Evolutionary conservation across 2,888 invertebrate species (phyloP).

Genomic region (Neoscelio sp.): DNA sequence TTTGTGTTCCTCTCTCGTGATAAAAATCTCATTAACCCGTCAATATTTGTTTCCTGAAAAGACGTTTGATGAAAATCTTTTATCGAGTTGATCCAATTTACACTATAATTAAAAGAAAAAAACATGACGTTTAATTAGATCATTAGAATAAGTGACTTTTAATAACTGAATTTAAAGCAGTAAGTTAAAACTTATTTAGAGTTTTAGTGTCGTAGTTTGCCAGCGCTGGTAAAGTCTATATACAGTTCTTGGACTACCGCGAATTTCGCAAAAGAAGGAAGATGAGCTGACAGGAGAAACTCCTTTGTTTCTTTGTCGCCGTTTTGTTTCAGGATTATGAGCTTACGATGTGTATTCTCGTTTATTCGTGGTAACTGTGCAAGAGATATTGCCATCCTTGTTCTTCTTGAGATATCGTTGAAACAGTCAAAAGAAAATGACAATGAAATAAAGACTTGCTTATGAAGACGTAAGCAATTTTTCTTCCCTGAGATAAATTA

Average conservation of each 20-base stretch:
- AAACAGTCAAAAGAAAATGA: slow-evolving; percentile 43
- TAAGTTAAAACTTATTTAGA: slow-evolving; percentile 42
- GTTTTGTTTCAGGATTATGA: slow-evolving; percentile 76
- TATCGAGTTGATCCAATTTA: no score
- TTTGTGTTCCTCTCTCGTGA: no score
- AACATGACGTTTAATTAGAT: slow-evolving; percentile 17
- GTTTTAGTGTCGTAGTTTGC: slow-evolving; percentile 30
- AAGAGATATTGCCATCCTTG: slow-evolving; percentile 30
- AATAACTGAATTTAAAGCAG: slow-evolving; percentile 69
- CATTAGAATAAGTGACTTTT: slow-evolving; percentile 72
- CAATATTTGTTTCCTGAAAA: no score
- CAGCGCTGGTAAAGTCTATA: slow-evolving; percentile 22
- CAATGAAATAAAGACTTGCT: slow-evolving; percentile 32
- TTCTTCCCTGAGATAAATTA: slow-evolving; percentile 16
- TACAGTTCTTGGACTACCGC: slow-evolving; percentile 32
- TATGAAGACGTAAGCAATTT: slow-evolving; percentile 9
- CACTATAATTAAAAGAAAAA: slow-evolving; percentile 13
- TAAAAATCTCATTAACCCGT: no score
- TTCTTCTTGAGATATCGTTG: slow-evolving; percentile 37
- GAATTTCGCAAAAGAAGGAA: slow-evolving; percentile 52
- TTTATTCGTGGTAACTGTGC: slow-evolving; percentile 73
- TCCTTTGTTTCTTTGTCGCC: slow-evolving; percentile 71
- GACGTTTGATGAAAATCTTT: no score
- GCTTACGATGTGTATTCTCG: slow-evolving; percentile 77
- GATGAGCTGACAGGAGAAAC: slow-evolving; percentile 50